Percentiles rank a stretch among this genome's conserved stretches.
Conservation (phyloP, 2,113 vertebrate genomes). For the Microcebus murinus region DNA sequence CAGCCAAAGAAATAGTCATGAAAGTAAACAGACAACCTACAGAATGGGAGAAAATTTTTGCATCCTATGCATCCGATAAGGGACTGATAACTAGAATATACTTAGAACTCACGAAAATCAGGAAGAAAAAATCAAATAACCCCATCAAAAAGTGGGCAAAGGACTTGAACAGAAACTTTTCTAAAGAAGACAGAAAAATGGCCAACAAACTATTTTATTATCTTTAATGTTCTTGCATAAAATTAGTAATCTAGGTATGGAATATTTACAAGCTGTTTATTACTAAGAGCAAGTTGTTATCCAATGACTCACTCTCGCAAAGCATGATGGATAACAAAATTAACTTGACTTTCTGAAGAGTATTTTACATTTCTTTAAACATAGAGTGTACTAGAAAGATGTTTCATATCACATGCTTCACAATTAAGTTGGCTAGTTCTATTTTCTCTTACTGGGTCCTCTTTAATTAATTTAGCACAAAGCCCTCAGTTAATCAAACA, state of each 20-base stretch:
- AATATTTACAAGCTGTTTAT: background rate
- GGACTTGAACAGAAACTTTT: no score
- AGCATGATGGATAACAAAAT: background rate
- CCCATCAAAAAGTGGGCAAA: no score
- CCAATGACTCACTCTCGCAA: background rate
- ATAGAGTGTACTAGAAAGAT: background rate
- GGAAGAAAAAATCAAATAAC: no score
- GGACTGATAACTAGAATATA: no score
- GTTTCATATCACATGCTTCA: background rate
- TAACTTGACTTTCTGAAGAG: background rate
- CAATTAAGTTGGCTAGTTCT: background rate
- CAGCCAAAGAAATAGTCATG: no score
- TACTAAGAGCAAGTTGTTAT: background rate
- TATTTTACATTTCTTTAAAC: background rate
- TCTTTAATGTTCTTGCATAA: background rate
- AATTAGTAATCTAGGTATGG: background rate
- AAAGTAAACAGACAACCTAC: no score
- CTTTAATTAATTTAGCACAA: background rate
- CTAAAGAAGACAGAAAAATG: no score
- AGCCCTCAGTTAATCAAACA: background rate
- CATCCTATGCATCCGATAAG: no score
- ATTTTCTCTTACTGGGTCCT: background rate
- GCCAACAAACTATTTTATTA: slow-evolving; percentile 31
- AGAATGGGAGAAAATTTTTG: no score
- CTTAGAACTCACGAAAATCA: no score